phyloP scores from a whole-genome alignment of 92 coral and sea anemone species.

The Pocillopora meandrina region DNA sequence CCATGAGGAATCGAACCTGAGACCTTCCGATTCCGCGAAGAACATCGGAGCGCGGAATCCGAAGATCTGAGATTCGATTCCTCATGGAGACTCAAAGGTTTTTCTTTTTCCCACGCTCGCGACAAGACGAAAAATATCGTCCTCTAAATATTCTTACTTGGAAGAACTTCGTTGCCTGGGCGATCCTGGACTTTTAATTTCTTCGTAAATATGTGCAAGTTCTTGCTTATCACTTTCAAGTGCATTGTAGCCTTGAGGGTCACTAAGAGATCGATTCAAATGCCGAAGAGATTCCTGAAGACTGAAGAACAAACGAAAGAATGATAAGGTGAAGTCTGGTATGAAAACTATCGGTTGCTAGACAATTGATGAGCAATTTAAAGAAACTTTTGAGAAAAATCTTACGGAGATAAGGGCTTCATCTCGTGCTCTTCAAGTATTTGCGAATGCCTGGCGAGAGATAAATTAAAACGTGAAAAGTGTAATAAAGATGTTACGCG shows the following conservation, averaged over 20 bases:
- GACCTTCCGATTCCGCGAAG: no score
- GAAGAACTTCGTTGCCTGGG: constrained; percentile 17
- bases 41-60: no score
- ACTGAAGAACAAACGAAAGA: background rate
- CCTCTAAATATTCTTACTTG: constrained; percentile 14
- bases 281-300: constrained; percentile 14
- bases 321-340: background rate
- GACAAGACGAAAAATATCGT: no score
- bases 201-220: constrained; percentile 15
- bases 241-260: constrained; percentile 25
- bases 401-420: constrained; percentile 34
- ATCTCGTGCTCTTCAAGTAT: constrained; percentile 17
- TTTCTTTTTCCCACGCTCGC: no score
- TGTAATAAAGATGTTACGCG: background rate
- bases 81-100: no score
- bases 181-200: constrained; percentile 7
- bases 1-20: no score
- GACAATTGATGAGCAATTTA: background rate
- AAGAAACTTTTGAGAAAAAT: background rate
- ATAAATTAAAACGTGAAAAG: background rate
- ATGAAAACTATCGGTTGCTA: no score
- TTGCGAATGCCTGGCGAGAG: constrained; percentile 8
- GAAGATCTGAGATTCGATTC: no score
- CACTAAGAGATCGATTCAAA: constrained; percentile 33
- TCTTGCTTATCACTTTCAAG: constrained; percentile 1